Evolutionary conservation across 2,113 vertebrate species (phyloP).

Genomic region (Anguilla japonica): DNA sequence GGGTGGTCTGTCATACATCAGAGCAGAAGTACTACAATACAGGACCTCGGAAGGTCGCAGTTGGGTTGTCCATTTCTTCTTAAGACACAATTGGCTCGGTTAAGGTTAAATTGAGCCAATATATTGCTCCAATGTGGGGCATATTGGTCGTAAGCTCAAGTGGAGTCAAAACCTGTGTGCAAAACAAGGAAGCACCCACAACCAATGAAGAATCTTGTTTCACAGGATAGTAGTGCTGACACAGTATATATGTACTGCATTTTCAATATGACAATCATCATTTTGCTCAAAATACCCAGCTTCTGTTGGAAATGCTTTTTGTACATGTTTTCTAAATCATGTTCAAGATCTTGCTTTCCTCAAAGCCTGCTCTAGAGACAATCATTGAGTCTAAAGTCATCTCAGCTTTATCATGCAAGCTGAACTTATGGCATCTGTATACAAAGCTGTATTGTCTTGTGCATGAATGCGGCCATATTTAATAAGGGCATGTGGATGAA

Average conservation of each 20-base stretch:
- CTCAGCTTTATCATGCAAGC: too few species aligned
- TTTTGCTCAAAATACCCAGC: too few species aligned
- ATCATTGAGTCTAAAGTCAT: too few species aligned
- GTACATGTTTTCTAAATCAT: too few species aligned
- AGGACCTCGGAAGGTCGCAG: background rate
- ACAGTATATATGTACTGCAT: background rate
- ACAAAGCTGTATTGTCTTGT: too few species aligned
- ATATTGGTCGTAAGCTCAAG: background rate
- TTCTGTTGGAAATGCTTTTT: too few species aligned
- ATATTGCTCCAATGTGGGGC: background rate
- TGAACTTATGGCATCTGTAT: too few species aligned
- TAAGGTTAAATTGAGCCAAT: background rate
- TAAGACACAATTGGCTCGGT: background rate
- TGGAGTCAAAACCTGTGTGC: too few species aligned
- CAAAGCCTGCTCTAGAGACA: too few species aligned
- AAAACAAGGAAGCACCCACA: background rate
- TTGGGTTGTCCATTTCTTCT: background rate
- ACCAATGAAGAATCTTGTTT: background rate
- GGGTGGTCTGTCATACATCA: background rate
- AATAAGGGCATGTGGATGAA: too few species aligned
- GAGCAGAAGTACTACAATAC: background rate
- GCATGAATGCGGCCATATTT: too few species aligned
- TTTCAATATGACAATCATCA: background rate
- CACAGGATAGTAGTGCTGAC: background rate
- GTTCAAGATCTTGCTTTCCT: too few species aligned